These are phyloP conservation scores for Leucophenga maculata DNA, from an alignment of 2,888 invertebrate species.

Conservation along the genomic window DNA sequence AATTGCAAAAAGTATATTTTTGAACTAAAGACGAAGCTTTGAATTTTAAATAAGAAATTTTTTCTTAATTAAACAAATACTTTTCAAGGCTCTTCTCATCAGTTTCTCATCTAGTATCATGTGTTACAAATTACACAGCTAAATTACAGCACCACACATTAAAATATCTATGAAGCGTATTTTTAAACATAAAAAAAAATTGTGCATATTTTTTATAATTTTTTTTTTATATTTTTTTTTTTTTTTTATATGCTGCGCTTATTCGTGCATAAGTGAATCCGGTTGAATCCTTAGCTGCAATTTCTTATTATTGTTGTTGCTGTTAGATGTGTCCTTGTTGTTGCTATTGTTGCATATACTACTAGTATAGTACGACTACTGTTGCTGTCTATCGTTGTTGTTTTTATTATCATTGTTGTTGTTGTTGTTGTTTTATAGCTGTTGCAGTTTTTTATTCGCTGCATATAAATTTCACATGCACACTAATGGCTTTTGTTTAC, in stretches of 20 bases:
- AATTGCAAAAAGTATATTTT: too few species aligned
- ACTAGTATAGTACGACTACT: not conserved
- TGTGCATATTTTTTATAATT: not conserved
- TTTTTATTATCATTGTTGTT: slow-evolving; percentile 1
- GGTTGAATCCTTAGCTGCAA: not conserved
- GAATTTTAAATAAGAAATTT: too few species aligned
- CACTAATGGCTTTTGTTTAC: slow-evolving; percentile 32
- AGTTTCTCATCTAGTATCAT: too few species aligned
- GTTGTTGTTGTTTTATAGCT: slow-evolving; percentile 10
- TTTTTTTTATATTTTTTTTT: not conserved
- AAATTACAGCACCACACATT: too few species aligned
- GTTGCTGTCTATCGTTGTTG: not conserved
- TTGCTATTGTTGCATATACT: not conserved
- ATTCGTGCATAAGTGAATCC: slow-evolving; percentile 10
- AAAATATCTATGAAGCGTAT: too few species aligned
- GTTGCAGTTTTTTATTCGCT: slow-evolving; percentile 3
- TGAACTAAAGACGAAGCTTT: too few species aligned
- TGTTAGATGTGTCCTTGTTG: not conserved
- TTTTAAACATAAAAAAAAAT: too few species aligned
- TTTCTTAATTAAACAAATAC: too few species aligned
- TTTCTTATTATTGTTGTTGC: not conserved
- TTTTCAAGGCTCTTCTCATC: too few species aligned
- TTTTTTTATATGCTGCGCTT: slow-evolving; percentile 7
- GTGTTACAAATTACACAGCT: too few species aligned
- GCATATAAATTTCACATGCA: slow-evolving; percentile 29